These are phyloP conservation scores for Oophaga sylvatica DNA, from an alignment of 2,797 vertebrate species.

Conservation along the genomic window DNA sequence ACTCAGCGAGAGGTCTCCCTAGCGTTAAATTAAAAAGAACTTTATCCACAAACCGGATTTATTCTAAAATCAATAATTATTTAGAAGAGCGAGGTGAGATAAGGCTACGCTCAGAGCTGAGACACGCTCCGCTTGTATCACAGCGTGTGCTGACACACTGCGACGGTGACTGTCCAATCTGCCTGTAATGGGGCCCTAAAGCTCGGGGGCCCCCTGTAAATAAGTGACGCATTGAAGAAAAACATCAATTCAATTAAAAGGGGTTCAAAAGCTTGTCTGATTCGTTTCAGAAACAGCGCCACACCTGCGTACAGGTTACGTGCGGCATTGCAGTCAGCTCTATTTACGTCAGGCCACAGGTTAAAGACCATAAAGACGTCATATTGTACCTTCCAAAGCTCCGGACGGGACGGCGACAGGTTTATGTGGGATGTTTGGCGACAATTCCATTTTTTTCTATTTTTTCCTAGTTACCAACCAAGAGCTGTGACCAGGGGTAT, in stretches of 20 bases:
- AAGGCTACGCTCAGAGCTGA: not conserved
- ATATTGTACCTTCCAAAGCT: no score
- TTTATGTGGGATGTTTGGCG: no score
- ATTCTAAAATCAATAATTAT: constrained; percentile 4
- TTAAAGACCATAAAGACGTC: no score
- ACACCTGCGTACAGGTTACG: no score
- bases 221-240: not conserved
- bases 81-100: not conserved
- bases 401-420: no score
- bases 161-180: not conserved
- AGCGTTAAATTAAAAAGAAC: constrained; percentile 17
- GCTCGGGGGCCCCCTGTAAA: not conserved
- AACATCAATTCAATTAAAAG: not conserved
- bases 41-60: not conserved
- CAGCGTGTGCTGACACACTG: not conserved
- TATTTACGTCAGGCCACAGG: no score
- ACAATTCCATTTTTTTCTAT: no score
- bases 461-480: no score
- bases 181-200: not conserved
- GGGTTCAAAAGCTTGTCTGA: no score
- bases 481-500: no score
- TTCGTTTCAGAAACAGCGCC: no score
- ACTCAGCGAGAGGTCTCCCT: not conserved
- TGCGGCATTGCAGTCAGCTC: no score
- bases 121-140: not conserved